Base-by-base conservation (phyloP, 2,113 vertebrate species). In the Bambusicola thoracicus region DNA sequence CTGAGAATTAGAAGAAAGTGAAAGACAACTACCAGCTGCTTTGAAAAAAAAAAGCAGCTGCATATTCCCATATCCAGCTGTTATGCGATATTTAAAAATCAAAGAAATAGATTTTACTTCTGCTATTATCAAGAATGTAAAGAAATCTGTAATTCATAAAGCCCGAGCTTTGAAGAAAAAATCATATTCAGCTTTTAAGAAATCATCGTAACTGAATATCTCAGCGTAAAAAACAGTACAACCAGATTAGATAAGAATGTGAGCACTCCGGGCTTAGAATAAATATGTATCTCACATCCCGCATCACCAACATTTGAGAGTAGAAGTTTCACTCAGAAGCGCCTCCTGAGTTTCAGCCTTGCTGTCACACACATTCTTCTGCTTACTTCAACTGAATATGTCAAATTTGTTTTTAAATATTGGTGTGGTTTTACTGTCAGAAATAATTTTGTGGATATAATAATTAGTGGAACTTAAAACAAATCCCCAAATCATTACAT, bases 231-330 rank as follows among this genome's bases (percentile, higher is more conserved):
- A 29, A 81, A 46, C 11, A 51, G 24, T 17, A 59, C 6, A 55
- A 5, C 32, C 6, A 4, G 22, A 77, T 78, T 10, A 1, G 1
- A 8, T 8, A 29, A 8, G n/a, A 51, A 72, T 43, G 10, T 2
- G n/a, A 70, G 30, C 22, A 30, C 12, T 2, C 0, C 2, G 3
- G 3, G 18, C 5, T 67, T 18, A 40, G 61, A 63, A 29, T 40
- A 63, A 29, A 13, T 29, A 27, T 40, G 4, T 34, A 22, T 63
- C 15, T 62, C 27, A 63, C 5, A 3, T 49, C 8, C 34, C 82
- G 21, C 21, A 67, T 25, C 19, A 88, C 32, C 36, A 85, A 68
- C 24, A 34, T 11, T 1, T 2, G 4, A 32, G 13, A 44, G 7
- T 6, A 41, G 11, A 13, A 8, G 36, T 76, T 11, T 63, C 18